Evolutionary conservation across 2,888 invertebrate genomes (phyloP).

Genomic region (Mesorhabditis sp.): DNA sequence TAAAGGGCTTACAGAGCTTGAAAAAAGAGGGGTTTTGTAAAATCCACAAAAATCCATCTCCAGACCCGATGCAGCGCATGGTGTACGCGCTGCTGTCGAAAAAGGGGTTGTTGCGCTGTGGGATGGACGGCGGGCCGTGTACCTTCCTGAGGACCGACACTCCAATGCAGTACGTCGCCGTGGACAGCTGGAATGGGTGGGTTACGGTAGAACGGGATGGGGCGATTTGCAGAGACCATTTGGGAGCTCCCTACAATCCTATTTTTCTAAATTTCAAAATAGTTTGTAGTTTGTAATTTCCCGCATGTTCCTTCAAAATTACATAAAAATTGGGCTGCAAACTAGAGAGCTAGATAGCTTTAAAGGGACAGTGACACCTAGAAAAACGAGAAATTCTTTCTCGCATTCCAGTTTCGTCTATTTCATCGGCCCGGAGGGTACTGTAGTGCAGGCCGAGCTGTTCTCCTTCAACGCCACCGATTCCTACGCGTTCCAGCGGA

Average conservation of each 20-base stretch:
- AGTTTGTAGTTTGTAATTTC: too few relatives aligned
- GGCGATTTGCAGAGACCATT: too few relatives aligned
- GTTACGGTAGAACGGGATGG: too few relatives aligned
- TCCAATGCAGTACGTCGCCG: slow-evolving; percentile 2
- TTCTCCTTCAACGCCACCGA: slow-evolving; percentile 34
- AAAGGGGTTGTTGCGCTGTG: background rate
- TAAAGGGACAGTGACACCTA: too few relatives aligned
- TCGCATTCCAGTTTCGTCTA: slow-evolving; percentile 38
- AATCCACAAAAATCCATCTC: background rate
- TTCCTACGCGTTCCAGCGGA: slow-evolving; percentile 24
- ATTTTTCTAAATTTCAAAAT: too few relatives aligned
- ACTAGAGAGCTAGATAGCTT: too few relatives aligned
- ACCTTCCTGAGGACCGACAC: background rate
- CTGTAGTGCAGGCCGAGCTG: slow-evolving; percentile 37
- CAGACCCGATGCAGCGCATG: slow-evolving; percentile 6
- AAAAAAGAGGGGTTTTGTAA: too few relatives aligned
- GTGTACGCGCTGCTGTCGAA: background rate
- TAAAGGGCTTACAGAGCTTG: too few relatives aligned
- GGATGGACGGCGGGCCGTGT: background rate
- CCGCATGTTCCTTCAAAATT: too few relatives aligned
- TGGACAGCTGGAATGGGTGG: slow-evolving; percentile 5
- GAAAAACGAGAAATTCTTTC: too few relatives aligned
- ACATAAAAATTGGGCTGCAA: too few relatives aligned
- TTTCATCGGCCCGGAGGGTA: slow-evolving; percentile 38
- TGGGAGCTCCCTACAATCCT: too few relatives aligned